A percentile compares a stretch with the other conserved stretches of the same genome.
Evolutionary conservation across 2,888 invertebrate species (phyloP).

Genomic region (Lithodes maja): DNA sequence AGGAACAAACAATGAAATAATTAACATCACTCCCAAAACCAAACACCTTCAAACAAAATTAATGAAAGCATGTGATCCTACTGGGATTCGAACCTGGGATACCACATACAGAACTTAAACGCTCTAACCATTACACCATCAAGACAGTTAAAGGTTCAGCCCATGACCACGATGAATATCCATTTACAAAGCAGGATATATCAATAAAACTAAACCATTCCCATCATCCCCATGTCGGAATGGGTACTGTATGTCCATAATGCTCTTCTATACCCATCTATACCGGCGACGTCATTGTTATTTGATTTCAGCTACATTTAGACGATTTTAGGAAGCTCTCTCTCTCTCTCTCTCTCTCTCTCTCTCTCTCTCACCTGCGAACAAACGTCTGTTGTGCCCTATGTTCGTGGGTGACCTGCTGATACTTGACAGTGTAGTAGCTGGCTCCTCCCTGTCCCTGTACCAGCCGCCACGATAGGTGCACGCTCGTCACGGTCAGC

Average conservation of each 20-base stretch:
- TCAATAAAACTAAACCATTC: not conserved
- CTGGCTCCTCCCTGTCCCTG: constrained; percentile 73
- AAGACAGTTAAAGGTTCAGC: too few relatives aligned
- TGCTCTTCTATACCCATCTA: too few relatives aligned
- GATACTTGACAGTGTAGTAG: constrained; percentile 78
- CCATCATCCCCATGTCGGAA: not conserved
- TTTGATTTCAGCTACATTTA: too few relatives aligned
- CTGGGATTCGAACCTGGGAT: too few relatives aligned
- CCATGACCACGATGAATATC: too few relatives aligned
- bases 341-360: not conserved
- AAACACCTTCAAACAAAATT: too few relatives aligned
- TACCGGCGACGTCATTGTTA: too few relatives aligned
- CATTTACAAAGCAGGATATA: not conserved
- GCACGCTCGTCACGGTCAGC: constrained; percentile 77
- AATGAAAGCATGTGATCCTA: too few relatives aligned
- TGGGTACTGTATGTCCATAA: not conserved
- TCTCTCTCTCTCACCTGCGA: constrained; percentile 70
- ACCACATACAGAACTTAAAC: too few relatives aligned
- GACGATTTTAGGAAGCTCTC: not conserved
- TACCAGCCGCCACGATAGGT: constrained; percentile 77
- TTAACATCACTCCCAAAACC: not conserved
- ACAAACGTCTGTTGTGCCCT: constrained; percentile 52
- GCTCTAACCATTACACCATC: too few relatives aligned
- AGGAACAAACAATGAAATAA: too few relatives aligned
- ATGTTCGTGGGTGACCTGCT: constrained; percentile 73